phyloP scores from a whole-genome alignment of 2,797 vertebrate genomes.

The Pagetopsis macropterus region DNA sequence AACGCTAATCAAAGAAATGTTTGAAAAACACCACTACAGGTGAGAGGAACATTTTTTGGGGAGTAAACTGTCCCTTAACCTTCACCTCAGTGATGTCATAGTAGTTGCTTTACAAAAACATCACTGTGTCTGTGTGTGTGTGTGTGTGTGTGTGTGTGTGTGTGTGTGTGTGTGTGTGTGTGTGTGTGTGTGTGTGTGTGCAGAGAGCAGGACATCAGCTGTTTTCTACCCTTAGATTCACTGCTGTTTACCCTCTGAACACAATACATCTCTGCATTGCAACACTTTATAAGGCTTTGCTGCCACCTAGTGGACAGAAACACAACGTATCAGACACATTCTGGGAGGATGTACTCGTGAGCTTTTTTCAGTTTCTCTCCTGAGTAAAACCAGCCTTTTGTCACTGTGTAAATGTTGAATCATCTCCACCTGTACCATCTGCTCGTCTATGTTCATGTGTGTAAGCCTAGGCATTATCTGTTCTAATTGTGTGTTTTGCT shows the following conservation, averaged over 20 bases:
- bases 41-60: too few species aligned
- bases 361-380: conserved; percentile 12
- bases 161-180: too few species aligned
- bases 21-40: too few species aligned
- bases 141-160: too few species aligned
- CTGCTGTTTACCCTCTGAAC: conserved; percentile 1
- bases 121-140: too few species aligned
- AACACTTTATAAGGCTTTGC: conserved; percentile 37
- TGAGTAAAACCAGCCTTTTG: conserved; percentile 34
- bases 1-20: too few species aligned
- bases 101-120: conserved; percentile 13
- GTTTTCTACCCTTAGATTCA: conserved; percentile 24
- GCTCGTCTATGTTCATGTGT: conserved; percentile 15
- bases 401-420: conserved; percentile 20
- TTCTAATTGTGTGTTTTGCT: conserved; percentile 21
- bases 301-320: conserved; percentile 61
- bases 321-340: conserved; percentile 10
- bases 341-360: conserved; percentile 39
- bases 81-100: conserved; percentile 10
- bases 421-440: conserved; percentile 3
- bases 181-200: not conserved
- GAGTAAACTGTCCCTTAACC: not conserved
- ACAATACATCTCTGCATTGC: not conserved
- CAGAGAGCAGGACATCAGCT: conserved; percentile 31
- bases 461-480: conserved; percentile 9